These are phyloP conservation scores for Plagiodera versicolora DNA, from an alignment of 2,888 invertebrate species.

Conservation along the genomic window DNA sequence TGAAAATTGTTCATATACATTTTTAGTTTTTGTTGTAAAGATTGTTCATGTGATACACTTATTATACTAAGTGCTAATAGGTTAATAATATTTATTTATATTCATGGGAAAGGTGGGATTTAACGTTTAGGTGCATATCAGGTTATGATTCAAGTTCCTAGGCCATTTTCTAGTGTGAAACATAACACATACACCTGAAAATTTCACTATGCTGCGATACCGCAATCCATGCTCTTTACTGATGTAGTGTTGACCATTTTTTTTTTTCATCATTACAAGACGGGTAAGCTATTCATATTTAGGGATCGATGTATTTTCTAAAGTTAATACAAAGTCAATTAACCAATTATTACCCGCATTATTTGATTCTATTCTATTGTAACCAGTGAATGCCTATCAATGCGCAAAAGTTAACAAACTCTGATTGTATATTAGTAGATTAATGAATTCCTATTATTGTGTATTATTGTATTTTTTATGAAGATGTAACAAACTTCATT, in stretches of 20 bases:
- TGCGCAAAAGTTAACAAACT: too few relatives aligned
- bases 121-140: background rate
- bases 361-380: background rate
- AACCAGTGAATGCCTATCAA: background rate
- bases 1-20: slow-evolving; percentile 9
- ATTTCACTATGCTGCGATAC: background rate
- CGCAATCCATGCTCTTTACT: background rate
- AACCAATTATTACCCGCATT: background rate
- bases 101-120: background rate
- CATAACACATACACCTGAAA: background rate
- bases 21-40: slow-evolving; percentile 5
- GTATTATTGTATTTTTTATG: too few relatives aligned
- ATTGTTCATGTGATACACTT: background rate
- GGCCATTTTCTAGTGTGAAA: background rate
- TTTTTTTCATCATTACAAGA: background rate
- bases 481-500: too few relatives aligned
- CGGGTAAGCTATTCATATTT: background rate
- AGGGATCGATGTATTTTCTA: background rate
- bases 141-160: background rate
- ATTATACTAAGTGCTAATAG: background rate
- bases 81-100: background rate
- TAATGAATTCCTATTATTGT: too few relatives aligned
- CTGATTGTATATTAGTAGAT: too few relatives aligned
- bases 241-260: background rate
- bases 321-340: background rate